Evolutionary conservation across 1,140 invertebrate genomes (phyloP), one percentile per base, ranked within the genome.

Genomic region (Ectropis grisescens): DNA sequence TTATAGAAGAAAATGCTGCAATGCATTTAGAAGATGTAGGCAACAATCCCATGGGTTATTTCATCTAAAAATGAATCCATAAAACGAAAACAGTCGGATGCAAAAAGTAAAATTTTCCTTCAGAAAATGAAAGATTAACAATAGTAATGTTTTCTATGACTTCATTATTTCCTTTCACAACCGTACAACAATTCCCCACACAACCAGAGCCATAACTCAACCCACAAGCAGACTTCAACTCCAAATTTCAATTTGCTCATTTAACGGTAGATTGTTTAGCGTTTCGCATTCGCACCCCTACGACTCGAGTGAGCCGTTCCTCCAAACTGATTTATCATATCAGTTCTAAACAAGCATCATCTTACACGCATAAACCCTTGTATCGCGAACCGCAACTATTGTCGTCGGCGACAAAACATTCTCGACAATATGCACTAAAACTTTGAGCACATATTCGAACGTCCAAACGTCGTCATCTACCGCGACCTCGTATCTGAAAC

Each of bases 311-410:
- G 62, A 74, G 61, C 56, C 62, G 58, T 72, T 68, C 59, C 56
- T 68, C 50, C 66, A 74, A 74, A 74, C 71, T 80, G 75, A 80
- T 80, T 80, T 80, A 80, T 75, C 75, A 80, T 75, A 76, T 75
- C 71, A 50, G 60, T 69, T 76, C 36, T 51, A 72, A 80, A 80
- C 75, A 76, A 79, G 69, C 74, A 65, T 79, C 70, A 76, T 79
- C 71, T 79, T 71, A 72, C 71, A 80, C 62, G 57, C 67, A 72
- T 80, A 75, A 80, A 74, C 69, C 70, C 58, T 53, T 55, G 51
- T 68, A 72, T 68, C 66, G 38, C 42, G 38, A 22, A 55, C 65
- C 50, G 47, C 51, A 45, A n/a, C n/a, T n/a, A n/a, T 48, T 40
- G 39, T 47, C n/a, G 25, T 29, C 16, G 7, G 15, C 33, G 12